phyloP scores from a whole-genome alignment of 1,140 invertebrate genomes.

The Macrotrachela quadricornifera region DNA sequence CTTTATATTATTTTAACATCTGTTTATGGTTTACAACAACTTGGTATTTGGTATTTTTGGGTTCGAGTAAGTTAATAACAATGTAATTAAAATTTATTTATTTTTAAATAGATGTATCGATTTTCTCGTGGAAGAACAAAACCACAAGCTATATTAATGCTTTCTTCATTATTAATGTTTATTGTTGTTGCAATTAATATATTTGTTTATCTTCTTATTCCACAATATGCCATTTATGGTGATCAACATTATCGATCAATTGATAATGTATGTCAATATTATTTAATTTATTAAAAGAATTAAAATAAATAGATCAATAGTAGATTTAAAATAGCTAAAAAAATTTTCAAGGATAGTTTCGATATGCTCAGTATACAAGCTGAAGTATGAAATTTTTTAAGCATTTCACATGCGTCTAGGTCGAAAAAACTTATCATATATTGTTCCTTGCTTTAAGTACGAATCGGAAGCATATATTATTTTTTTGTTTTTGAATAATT shows the following conservation, averaged over 20 bases:
- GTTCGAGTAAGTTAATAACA: constrained; percentile 18
- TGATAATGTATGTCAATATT: background rate
- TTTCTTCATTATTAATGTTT: constrained; percentile 31
- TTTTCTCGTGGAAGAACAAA: constrained; percentile 22
- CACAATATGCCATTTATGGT: constrained; percentile 32
- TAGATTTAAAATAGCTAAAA: no score
- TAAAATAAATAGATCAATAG: no score
- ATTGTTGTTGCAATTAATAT: constrained; percentile 30
- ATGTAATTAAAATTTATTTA: background rate
- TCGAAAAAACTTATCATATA: no score
- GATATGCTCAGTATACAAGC: no score
- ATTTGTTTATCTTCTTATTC: constrained; percentile 28
- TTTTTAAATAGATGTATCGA: constrained; percentile 26
- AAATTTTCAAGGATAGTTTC: no score
- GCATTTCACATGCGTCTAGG: no score
- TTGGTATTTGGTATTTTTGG: constrained; percentile 33
- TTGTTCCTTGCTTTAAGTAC: no score
- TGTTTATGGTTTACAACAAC: constrained; percentile 27
- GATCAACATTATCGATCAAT: constrained; percentile 24
- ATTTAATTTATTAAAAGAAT: no score
- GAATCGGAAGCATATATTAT: no score
- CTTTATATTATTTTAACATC: constrained; percentile 31
- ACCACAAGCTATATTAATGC: constrained; percentile 29
- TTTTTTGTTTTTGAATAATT: no score
- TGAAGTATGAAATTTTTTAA: no score